Evolutionary conservation across 2,113 vertebrate species (phyloP), one percentile per base, ranked within the genome.

Genomic region (Neotragus pygmaeus): DNA sequence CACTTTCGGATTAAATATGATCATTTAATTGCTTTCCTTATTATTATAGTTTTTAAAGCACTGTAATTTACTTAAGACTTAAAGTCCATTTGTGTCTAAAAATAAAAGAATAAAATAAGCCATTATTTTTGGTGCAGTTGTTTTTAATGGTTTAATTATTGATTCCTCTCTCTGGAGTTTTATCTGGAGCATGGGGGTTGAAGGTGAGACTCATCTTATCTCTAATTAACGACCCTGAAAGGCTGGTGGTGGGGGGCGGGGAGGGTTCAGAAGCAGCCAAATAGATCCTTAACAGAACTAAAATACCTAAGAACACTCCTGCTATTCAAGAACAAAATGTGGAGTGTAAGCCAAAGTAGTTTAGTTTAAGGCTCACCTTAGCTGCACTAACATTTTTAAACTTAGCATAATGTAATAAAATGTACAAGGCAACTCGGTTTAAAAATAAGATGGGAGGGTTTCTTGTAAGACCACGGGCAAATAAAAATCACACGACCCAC

Each of bases 401-500:
- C 83, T 96, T 97, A 47, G 75, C 96, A 96, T 3, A 39, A 95
- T 82, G 95, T 97, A 93, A 45, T 57, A 92, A 93, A 96, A 91
- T 15, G 47, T 81, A 66, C 3, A n/a, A n/a, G 97, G 82, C 78
- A 88, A 89, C 45, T 97, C 57, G 13, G 83, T 96, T 98, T 96
- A 92, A 62, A 98, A 96, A 64, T 77, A 97, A 93, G 93, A 96
- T 95, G 96, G 94, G 94, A 88, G 96, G 94, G 84, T 98, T 98
- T 97, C 97, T 97, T 98, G 94, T 95, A 97, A 98, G 58, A 66
- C 19, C 33, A 97, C 93, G 91, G 89, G 95, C 21, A 98, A 98
- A 97, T 95, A 95, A 96, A 98, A 27, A 53, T 95, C 87, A 88
- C 2, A n/a, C 36, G 91, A 87, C 78, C 94, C 94, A 94, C 97